These are phyloP conservation scores for Rhinella marina DNA, from an alignment of 2,797 vertebrate genomes.

Conservation along the genomic window DNA sequence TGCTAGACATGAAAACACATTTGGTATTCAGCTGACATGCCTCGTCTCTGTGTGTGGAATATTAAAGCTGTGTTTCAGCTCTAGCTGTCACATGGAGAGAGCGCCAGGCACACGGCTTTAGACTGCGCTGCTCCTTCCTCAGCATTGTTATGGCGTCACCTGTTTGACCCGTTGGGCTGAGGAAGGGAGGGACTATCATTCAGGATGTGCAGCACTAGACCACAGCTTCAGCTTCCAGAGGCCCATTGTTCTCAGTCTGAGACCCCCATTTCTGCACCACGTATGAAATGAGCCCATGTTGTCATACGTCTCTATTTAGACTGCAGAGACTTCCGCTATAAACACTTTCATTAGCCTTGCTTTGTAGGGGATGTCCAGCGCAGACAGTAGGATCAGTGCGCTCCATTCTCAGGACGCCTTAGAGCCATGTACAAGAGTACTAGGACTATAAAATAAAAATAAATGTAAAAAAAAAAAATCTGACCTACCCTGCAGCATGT, in stretches of 20 bases:
- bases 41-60: slow-evolving; percentile 37
- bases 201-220: slow-evolving; percentile 31
- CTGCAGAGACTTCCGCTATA: neutral
- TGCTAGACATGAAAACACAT: slow-evolving; percentile 58
- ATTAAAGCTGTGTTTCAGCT: slow-evolving; percentile 29
- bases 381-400: neutral
- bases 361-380: neutral
- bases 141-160: slow-evolving; percentile 27
- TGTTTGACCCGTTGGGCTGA: slow-evolving; percentile 2
- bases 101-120: neutral
- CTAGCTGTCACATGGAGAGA: slow-evolving; percentile 30
- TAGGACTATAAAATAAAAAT: too few species aligned
- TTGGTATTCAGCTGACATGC: slow-evolving; percentile 58
- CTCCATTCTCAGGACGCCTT: too few species aligned
- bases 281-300: slow-evolving; percentile 32
- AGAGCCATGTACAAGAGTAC: too few species aligned
- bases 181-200: slow-evolving; percentile 42
- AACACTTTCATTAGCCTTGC: slow-evolving; percentile 17
- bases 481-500: too few species aligned
- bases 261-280: slow-evolving; percentile 10
- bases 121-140: neutral
- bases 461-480: too few species aligned
- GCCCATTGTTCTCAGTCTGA: slow-evolving; percentile 16
- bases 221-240: slow-evolving; percentile 7
- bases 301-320: slow-evolving; percentile 22